Conservation (phyloP, 2,113 vertebrate genomes). For the Falcunculus frontatus region DNA sequence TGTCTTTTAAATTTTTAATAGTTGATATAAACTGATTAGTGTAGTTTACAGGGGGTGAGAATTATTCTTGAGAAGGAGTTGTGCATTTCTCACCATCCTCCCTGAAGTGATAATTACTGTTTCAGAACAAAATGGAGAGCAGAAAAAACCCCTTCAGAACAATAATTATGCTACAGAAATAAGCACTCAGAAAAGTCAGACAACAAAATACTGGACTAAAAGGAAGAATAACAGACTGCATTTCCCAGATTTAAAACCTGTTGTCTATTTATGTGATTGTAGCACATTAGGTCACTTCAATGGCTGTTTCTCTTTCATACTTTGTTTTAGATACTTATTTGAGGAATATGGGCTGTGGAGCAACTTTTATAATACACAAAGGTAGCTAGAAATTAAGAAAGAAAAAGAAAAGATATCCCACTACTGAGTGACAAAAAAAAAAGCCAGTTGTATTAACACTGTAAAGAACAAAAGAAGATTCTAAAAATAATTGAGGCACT, state of each 20-base stretch:
- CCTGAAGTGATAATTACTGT: constrained; percentile 57
- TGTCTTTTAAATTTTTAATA: constrained; percentile 1
- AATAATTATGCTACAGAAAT: not conserved
- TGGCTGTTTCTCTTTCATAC: not conserved
- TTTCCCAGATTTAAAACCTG: not conserved
- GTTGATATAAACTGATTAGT: not conserved
- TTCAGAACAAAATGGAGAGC: constrained; percentile 21
- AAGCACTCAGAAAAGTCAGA: not conserved
- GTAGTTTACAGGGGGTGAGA: constrained; percentile 27
- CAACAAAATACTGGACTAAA: not conserved
- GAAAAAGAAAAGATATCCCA: not conserved
- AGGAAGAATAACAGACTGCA: not conserved
- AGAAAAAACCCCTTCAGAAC: not conserved
- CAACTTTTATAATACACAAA: not conserved
- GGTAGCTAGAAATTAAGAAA: not conserved
- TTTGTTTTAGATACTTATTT: not conserved
- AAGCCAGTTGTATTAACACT: rapidly evolving
- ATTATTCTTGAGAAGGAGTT: constrained; percentile 39
- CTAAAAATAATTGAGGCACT: not conserved
- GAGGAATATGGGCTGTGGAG: not conserved
- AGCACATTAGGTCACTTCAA: not conserved
- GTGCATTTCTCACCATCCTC: not conserved
- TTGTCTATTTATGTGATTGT: not conserved
- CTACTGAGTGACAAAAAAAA: not conserved
- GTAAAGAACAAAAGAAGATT: not conserved